Conservation (phyloP, 2,797 vertebrate species). For the Takifugu ocellatus region DNA sequence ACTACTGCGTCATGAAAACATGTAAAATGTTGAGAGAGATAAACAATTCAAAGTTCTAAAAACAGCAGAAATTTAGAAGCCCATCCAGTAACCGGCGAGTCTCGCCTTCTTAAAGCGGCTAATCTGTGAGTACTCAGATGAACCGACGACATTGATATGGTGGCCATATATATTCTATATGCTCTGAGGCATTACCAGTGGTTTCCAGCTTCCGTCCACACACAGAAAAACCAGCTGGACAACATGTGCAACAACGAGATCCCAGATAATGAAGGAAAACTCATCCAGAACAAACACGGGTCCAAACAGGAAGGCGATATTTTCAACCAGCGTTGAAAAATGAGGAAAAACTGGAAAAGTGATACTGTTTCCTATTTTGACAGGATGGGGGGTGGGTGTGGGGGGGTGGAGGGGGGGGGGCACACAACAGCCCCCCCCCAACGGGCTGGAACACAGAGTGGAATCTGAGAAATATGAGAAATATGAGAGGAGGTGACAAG, state of each 20-base stretch:
- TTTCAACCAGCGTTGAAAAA: slow-evolving; percentile 50
- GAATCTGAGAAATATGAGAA: slow-evolving; percentile 64
- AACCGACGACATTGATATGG: too few species aligned
- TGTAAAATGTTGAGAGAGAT: too few species aligned
- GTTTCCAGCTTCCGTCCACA: slow-evolving; percentile 1
- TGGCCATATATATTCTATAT: too few species aligned
- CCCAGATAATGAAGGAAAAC: too few species aligned
- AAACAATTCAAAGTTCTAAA: too few species aligned
- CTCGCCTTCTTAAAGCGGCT: too few species aligned
- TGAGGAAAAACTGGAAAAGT: slow-evolving; percentile 59
- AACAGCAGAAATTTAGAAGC: too few species aligned
- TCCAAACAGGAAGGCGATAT: slow-evolving; percentile 58
- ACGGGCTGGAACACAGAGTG: slow-evolving; percentile 41
- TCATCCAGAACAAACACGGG: slow-evolving; percentile 13
- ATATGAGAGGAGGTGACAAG: slow-evolving; percentile 62
- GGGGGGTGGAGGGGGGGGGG: slow-evolving; percentile 7
- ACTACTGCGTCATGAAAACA: too few species aligned
- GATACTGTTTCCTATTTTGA: slow-evolving; percentile 70
- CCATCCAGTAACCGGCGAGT: too few species aligned
- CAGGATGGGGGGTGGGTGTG: slow-evolving; percentile 32
- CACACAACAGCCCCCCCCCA: slow-evolving; percentile 40
- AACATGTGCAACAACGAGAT: neutral
- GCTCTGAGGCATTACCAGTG: neutral
- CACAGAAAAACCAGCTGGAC: slow-evolving; percentile 5
- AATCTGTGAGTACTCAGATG: too few species aligned